These are phyloP conservation scores for Coreoperca whiteheadi DNA, from an alignment of 2,113 vertebrate species.

Conservation along the genomic window DNA sequence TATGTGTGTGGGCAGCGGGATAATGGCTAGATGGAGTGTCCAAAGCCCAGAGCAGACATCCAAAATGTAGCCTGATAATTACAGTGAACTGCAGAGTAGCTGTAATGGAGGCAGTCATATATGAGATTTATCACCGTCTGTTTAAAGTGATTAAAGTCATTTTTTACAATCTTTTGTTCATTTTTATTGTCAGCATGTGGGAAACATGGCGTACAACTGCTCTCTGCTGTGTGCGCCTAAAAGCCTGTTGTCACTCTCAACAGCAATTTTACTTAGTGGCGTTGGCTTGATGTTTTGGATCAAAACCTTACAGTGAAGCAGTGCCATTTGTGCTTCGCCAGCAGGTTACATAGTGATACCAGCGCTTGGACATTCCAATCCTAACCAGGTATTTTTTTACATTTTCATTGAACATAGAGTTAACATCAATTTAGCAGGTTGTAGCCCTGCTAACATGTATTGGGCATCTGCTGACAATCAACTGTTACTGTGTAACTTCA, in stretches of 20 bases:
- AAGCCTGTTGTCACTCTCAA: not conserved
- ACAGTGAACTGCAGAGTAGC: conserved; percentile 38
- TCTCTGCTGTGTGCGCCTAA: not conserved
- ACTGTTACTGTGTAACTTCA: too few species aligned
- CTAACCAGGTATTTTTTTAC: not conserved
- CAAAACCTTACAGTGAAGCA: not conserved
- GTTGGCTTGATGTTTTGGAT: not conserved
- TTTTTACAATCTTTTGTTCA: not conserved
- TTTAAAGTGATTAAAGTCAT: conserved; percentile 24
- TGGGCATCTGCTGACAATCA: not conserved
- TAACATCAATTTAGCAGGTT: not conserved
- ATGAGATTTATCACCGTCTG: conserved; percentile 36
- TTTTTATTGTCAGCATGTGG: conserved; percentile 14
- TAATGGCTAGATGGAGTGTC: conserved; percentile 38
- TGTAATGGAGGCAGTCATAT: conserved; percentile 33
- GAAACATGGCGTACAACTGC: not conserved
- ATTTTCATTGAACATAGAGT: not conserved
- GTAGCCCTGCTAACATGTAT: not conserved
- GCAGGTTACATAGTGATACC: not conserved
- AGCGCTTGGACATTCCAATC: not conserved
- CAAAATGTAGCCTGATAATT: conserved; percentile 37
- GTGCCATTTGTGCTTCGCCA: not conserved
- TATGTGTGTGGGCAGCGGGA: conserved; percentile 32
- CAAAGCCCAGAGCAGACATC: conserved; percentile 53
- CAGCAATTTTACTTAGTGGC: not conserved